Percentiles rank a stretch among this genome's conserved stretches.
Evolutionary conservation across 1,140 invertebrate species (phyloP).

Genomic region (Popillia japonica): DNA sequence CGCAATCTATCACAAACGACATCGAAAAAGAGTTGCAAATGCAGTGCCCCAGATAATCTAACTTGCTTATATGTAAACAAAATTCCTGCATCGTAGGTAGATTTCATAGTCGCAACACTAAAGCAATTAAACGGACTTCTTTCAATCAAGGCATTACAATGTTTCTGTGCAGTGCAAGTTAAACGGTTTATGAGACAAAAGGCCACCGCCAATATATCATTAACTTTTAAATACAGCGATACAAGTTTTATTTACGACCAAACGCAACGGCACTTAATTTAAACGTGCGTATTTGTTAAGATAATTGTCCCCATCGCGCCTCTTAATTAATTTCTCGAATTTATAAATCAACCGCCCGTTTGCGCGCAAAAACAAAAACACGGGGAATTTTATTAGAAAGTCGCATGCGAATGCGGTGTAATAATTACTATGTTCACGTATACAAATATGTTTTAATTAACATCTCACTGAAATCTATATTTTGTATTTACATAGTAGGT

Average conservation of each 20-base stretch:
- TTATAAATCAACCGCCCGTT: constrained; percentile 27
- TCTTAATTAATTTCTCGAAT: constrained; percentile 15
- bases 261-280: constrained; percentile 23
- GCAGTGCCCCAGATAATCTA: neutral
- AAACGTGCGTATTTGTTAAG: neutral
- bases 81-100: neutral
- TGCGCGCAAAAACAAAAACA: neutral
- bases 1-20: neutral
- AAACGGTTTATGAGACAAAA: neutral
- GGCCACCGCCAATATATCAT: neutral
- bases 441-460: neutral
- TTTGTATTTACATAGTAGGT: neutral
- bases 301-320: neutral
- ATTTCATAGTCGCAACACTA: neutral
- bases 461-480: neutral
- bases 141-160: neutral
- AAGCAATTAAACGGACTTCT: neutral
- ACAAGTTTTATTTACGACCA: constrained; percentile 15
- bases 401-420: neutral
- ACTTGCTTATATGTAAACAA: neutral
- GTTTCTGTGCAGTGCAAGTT: neutral
- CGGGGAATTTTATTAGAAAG: constrained; percentile 3
- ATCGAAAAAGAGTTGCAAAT: no score
- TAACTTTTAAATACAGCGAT: neutral
- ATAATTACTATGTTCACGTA: neutral